Base-by-base conservation (phyloP, 2,888 invertebrate genomes). In the Copidosoma aretas region DNA sequence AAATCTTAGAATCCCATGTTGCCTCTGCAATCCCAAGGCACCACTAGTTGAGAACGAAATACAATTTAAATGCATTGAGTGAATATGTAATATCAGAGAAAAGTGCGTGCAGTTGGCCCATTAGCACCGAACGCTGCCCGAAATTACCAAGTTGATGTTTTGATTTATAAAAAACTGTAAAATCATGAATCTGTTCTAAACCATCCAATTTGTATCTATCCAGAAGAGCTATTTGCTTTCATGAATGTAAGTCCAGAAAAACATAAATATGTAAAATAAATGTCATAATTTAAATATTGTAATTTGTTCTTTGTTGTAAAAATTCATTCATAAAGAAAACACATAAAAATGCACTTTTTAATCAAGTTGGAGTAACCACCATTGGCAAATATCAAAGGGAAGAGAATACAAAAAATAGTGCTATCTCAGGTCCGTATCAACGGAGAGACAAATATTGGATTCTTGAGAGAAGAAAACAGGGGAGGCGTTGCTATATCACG, bases 331-430 rank as follows among this genome's bases (percentile, higher is more conserved):
- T n/a, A n/a, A n/a, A 67, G 67, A 56, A 61, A 57, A 43, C 22
- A 51, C 19, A 21, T 1, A 32, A 53, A 3, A 21, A 61, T 32
- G 1, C 21, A 14, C 5, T 25, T 15, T 43, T 66, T 0, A 56
- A 56, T 39, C 5, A 61, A 12, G 22, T 67, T 14, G 8, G 46
- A 2, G 57, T 67, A 5, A 67, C 61, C 10, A 67, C 67, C n/a
- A 51, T 67, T 4, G 67, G 61, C 43, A 67, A 67, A 32, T 67
- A 15, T 61, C 67, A 67, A 57, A 61, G 67, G 17, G 66, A 66
- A 46, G 66, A 66, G 53, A 66, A 54, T 15, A 60, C n/a, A 25
- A 54, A 60, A 60, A 15, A 66, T 67, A 39, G 41, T 67, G 14
- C 41, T 67, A 12, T 67, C 67, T 51, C 41, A 61, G 5, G 67